Evolutionary conservation across 2,888 invertebrate genomes (phyloP).

Genomic region (Mechanitis mazaeus): DNA sequence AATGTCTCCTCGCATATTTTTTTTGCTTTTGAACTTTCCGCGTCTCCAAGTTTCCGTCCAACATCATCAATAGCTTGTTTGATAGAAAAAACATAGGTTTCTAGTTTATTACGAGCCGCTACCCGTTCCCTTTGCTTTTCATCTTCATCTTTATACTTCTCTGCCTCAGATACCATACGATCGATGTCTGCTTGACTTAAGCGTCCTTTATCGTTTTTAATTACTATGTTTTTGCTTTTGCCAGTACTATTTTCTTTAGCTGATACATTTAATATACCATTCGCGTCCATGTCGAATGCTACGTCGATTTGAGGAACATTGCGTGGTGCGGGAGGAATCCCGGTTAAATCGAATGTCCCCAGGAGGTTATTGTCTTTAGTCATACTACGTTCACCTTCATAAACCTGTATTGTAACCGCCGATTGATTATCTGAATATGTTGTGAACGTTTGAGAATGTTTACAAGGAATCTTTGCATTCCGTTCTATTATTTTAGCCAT

Average conservation of each 20-base stretch:
- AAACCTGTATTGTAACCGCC: slow-evolving; percentile 83
- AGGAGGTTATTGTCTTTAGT: slow-evolving; percentile 85
- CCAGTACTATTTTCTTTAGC: slow-evolving; percentile 82
- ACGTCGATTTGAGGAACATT: slow-evolving; percentile 82
- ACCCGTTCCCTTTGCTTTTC: slow-evolving; percentile 80
- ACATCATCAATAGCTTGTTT: slow-evolving; percentile 80
- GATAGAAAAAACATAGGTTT: slow-evolving; percentile 81
- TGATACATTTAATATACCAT: slow-evolving; percentile 88
- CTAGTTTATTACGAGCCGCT: slow-evolving; percentile 81
- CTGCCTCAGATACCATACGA: slow-evolving; percentile 86
- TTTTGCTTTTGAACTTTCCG: slow-evolving; percentile 74
- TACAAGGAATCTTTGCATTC: slow-evolving; percentile 83
- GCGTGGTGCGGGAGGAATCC: slow-evolving; percentile 81
- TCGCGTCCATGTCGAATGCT: slow-evolving; percentile 85
- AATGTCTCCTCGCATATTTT: slow-evolving; percentile 76
- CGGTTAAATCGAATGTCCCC: slow-evolving; percentile 79
- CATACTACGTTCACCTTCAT: slow-evolving; percentile 86
- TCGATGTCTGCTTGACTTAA: slow-evolving; percentile 90
- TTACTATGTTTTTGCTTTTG: slow-evolving; percentile 85
- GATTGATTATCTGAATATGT: slow-evolving; percentile 89
- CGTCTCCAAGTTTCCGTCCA: slow-evolving; percentile 75
- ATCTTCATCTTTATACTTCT: slow-evolving; percentile 83
- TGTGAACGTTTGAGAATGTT: slow-evolving; percentile 83
- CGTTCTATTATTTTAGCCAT: slow-evolving; percentile 86
- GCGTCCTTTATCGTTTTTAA: slow-evolving; percentile 88